Percentiles rank a stretch among this genome's conserved stretches.
phyloP scores from a whole-genome alignment of 2,888 invertebrate species.

The Ischnura elegans region DNA sequence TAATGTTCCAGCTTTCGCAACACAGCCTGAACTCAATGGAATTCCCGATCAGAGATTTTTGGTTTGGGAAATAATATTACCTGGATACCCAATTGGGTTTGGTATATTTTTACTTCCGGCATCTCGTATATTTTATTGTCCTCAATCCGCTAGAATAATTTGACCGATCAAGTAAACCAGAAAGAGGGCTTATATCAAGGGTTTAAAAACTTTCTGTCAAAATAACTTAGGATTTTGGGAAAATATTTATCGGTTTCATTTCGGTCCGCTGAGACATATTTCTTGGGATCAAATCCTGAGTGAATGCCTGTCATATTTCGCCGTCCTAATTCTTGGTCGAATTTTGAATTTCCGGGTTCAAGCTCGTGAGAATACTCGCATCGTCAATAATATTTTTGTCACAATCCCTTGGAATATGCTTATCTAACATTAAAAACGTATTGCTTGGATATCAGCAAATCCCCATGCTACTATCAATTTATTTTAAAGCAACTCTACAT shows the following conservation, averaged over 20 bases:
- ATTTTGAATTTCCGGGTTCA: neutral
- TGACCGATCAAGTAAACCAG: neutral
- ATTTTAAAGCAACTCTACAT: neutral
- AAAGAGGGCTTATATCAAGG: neutral
- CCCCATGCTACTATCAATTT: too few species aligned
- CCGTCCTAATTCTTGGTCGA: neutral
- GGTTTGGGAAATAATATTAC: too few species aligned
- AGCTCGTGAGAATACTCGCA: neutral
- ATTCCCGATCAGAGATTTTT: too few species aligned
- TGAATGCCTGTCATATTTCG: neutral
- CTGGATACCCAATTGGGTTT: too few species aligned
- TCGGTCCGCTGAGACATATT: neutral
- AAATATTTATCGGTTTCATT: neutral
- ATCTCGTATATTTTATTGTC: too few species aligned
- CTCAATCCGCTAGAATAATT: neutral
- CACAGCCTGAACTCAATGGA: too few species aligned
- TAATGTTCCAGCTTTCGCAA: too few species aligned
- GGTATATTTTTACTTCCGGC: too few species aligned
- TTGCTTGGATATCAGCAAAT: too few species aligned
- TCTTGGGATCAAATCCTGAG: neutral
- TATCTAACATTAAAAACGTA: neutral
- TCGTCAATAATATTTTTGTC: neutral
- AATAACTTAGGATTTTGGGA: neutral
- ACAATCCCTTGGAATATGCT: neutral
- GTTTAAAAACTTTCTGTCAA: neutral